These are phyloP conservation scores for Corythoichthys haematopterus DNA, from an alignment of 2,113 vertebrate species.

Conservation along the genomic window DNA sequence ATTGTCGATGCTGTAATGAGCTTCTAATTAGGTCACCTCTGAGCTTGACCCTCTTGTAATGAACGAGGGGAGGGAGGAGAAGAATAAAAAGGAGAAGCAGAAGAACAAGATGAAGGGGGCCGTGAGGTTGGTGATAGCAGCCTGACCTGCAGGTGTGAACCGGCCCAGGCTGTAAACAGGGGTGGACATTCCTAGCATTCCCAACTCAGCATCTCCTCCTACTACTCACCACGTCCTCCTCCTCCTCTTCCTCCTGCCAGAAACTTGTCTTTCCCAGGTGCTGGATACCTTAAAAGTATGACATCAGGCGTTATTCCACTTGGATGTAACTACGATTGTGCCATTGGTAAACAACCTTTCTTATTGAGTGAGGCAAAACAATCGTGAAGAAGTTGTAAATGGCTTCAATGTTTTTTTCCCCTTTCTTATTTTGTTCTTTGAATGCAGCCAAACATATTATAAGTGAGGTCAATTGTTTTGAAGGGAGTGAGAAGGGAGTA, in stretches of 20 bases:
- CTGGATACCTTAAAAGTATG: conserved; percentile 63
- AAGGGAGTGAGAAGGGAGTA: neutral
- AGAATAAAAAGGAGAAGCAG: conserved; percentile 46
- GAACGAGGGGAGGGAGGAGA: conserved; percentile 50
- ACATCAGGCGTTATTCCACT: conserved; percentile 50
- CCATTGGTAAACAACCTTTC: neutral
- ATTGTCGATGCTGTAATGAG: conserved; percentile 82
- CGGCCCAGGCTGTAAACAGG: conserved; percentile 73
- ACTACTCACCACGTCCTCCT: conserved; percentile 31
- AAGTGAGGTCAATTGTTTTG: neutral
- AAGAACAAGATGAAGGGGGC: conserved; percentile 51
- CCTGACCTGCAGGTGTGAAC: conserved; percentile 82
- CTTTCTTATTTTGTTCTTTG: neutral
- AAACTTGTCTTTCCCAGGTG: conserved; percentile 43
- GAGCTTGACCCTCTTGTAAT: conserved; percentile 80
- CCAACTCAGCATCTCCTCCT: conserved; percentile 71
- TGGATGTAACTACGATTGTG: neutral
- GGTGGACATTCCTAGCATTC: conserved; percentile 78
- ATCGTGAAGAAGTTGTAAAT: neutral
- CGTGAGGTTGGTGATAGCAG: conserved; percentile 70
- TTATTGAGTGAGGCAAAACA: neutral
- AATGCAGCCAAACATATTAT: neutral
- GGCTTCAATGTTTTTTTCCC: neutral
- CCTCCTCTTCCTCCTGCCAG: conserved; percentile 49
- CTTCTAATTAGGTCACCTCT: conserved; percentile 82